Conservation (phyloP, 2,888 invertebrate genomes). For the Sclerodermus sp. region DNA sequence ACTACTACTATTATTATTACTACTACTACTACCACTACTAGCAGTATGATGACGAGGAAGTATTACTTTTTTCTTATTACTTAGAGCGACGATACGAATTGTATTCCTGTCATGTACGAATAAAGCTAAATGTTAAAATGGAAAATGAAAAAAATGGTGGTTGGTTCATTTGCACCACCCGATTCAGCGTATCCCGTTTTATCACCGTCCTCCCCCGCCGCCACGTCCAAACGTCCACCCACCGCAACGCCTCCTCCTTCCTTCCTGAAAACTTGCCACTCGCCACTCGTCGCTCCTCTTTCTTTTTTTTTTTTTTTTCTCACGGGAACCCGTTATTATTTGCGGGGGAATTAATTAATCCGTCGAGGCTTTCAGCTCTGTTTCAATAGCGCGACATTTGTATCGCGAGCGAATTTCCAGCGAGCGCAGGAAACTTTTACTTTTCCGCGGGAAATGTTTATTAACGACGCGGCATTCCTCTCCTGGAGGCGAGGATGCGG, state of each 20-base stretch:
- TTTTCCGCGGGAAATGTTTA: too few relatives aligned
- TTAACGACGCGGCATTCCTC: too few relatives aligned
- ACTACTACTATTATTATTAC: too few relatives aligned
- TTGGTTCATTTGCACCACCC: neutral
- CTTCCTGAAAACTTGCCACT: too few relatives aligned
- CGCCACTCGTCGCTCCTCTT: too few relatives aligned
- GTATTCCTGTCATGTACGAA: constrained; percentile 27
- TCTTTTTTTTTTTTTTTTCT: neutral
- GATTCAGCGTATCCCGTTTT: neutral
- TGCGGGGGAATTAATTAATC: constrained; percentile 11
- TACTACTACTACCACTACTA: constrained; percentile 31
- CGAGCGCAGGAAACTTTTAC: too few relatives aligned
- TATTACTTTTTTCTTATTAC: constrained; percentile 32
- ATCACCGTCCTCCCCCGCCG: too few relatives aligned
- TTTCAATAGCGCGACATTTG: too few relatives aligned
- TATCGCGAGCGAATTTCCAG: too few relatives aligned
- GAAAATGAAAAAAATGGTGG: too few relatives aligned
- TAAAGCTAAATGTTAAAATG: constrained; percentile 19
- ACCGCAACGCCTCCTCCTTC: neutral
- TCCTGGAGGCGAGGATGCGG: too few relatives aligned
- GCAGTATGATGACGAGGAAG: constrained; percentile 31
- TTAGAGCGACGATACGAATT: constrained; percentile 23
- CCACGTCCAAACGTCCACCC: too few relatives aligned
- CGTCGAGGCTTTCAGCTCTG: neutral
- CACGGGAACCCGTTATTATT: constrained; percentile 7